Conservation (phyloP, 2,113 vertebrate species). For the Conger conger region DNA sequence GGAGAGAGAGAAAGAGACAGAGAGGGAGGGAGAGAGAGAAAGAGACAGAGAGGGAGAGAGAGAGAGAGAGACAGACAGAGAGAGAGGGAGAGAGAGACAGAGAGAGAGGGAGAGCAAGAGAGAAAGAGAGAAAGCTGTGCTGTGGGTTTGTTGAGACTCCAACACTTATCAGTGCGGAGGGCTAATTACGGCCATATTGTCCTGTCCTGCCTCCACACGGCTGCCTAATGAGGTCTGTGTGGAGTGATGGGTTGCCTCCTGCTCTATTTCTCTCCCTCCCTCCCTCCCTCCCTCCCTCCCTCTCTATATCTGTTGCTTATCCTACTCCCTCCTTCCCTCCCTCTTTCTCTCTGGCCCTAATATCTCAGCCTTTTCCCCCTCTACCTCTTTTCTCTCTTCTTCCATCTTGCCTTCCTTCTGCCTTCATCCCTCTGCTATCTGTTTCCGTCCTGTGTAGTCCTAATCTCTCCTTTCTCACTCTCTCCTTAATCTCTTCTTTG, state of each 20-base stretch:
- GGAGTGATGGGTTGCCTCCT: not conserved
- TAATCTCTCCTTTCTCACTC: not conserved
- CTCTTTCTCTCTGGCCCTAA: not conserved
- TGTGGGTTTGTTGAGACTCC: not conserved
- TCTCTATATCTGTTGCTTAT: not conserved
- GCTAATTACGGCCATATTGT: not conserved
- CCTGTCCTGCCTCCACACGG: not conserved
- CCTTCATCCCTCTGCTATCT: not conserved
- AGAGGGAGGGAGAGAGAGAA: not conserved
- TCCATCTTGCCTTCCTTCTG: conserved; percentile 6
- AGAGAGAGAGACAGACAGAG: not conserved
- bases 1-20: not conserved
- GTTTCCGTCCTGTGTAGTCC: not conserved
- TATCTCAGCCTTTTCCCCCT: conserved; percentile 1
- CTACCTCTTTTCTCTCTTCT: not conserved
- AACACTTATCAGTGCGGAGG: not conserved
- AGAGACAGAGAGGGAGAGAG: not conserved
- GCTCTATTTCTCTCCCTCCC: not conserved
- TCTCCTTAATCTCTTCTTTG: conserved; percentile 22
- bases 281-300: not conserved
- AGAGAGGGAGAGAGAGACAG: not conserved
- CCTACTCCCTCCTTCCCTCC: not conserved
- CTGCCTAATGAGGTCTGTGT: not conserved
- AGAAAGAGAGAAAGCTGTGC: not conserved
- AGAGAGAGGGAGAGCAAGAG: too few relatives aligned